These are phyloP conservation scores for Octodon degus DNA, from an alignment of 2,113 vertebrate species.

Conservation along the genomic window DNA sequence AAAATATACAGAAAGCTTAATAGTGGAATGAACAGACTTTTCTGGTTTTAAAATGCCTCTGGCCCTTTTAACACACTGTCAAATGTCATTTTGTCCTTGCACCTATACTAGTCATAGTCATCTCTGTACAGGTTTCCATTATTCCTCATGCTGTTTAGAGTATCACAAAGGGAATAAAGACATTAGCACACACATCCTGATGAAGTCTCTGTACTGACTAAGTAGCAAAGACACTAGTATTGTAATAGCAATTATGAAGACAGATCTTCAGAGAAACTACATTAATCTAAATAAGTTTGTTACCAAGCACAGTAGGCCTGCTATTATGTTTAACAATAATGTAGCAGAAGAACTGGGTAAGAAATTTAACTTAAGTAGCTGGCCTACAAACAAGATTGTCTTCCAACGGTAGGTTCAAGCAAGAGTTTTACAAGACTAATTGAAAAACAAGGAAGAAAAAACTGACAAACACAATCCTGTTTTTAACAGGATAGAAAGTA, in stretches of 20 bases:
- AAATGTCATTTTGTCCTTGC: neutral
- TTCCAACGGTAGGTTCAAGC: neutral
- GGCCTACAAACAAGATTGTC: neutral
- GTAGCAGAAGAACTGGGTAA: neutral
- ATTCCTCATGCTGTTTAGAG: neutral
- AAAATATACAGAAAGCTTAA: neutral
- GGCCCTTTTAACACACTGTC: neutral
- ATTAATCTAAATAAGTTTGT: neutral
- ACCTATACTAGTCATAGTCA: neutral
- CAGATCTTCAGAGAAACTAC: neutral
- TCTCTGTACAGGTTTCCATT: neutral
- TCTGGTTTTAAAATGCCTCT: constrained; percentile 36
- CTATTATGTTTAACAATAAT: neutral
- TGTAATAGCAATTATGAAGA: neutral
- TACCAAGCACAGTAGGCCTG: neutral
- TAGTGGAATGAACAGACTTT: neutral
- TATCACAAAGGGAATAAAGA: neutral
- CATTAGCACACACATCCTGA: neutral
- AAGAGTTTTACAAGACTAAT: neutral
- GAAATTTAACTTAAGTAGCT: neutral
- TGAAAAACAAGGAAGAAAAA: neutral
- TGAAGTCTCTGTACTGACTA: neutral
- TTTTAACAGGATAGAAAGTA: neutral
- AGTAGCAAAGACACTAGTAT: neutral
- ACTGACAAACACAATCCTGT: neutral